Base-by-base conservation (phyloP, 2,113 vertebrate species). In the Cinclus cinclus region DNA sequence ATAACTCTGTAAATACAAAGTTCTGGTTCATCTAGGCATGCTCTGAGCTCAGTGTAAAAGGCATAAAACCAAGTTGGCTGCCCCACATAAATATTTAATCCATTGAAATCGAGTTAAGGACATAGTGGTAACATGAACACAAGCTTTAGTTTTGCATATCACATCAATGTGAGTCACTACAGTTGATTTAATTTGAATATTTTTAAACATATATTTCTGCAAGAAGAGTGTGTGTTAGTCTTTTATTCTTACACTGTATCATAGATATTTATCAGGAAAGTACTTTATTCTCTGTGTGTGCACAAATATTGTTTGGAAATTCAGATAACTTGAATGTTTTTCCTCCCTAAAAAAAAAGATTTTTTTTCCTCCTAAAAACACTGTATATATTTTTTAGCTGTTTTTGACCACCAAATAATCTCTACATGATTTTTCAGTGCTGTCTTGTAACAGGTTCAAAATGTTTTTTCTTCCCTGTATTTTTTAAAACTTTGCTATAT, bases 151-250 rank as follows among this genome's bases (percentile, higher is more conserved):
- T 94, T 89, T 90, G 13, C n/a, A 64, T 58, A 28, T 13, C 14
- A 9, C 76, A 78, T 62, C 85, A 80, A 90, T 64, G 70, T 30
- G 31, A 64, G 15, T 62, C 76, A 67, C 56, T 69, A 37, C 24
- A 41, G 59, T 33, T 91, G 37, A 88, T 68, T 93, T 90, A 79
- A 82, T 90, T 70, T 91, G n/a, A 86, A 81, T 88, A 58, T 74
- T 81, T 95, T 96, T 70, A 86, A 92, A 19, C 19, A 79, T 62
- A 46, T 1, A 11, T 44, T 90, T 94, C 47, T 62, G 39, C 37
- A 88, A 47, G 15, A 95, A 22, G 67, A 92, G 71, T 70, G 7
- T 8, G 3, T 73, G 18, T 74, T 84, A 70, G 14, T 46, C 3
- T 63, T 71, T 80, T 79, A 80, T 55, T 24, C 15, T 95, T 91